These are phyloP conservation scores for Prorops nasuta DNA, from an alignment of 1,140 invertebrate genomes.

Conservation along the genomic window DNA sequence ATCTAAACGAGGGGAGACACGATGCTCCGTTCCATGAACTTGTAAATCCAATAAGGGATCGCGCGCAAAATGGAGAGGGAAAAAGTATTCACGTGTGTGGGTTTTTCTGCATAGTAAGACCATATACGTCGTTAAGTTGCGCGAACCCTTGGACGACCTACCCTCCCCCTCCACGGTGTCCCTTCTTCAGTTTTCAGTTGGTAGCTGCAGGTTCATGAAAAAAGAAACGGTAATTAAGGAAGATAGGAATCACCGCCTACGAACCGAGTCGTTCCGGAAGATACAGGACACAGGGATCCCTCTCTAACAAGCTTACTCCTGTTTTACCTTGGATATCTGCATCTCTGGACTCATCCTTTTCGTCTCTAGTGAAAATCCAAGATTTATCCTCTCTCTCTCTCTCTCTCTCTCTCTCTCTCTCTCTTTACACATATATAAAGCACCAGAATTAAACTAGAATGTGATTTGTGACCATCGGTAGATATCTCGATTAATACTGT, in stretches of 20 bases:
- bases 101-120: constrained; percentile 14
- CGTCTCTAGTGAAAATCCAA: no score
- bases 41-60: constrained; percentile 29
- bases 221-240: constrained; percentile 41
- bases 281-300: no score
- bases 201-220: constrained; percentile 27
- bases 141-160: constrained; percentile 16
- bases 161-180: not conserved
- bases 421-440: no score
- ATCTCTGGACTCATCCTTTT: no score
- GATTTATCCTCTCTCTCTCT: not conserved
- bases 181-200: not conserved
- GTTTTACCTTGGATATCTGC: no score
- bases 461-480: no score
- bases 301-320: no score
- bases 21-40: constrained; percentile 27
- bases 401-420: not conserved
- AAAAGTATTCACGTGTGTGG: not conserved
- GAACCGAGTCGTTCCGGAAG: no score
- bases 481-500: no score
- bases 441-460: no score
- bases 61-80: constrained; percentile 21
- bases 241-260: constrained; percentile 41
- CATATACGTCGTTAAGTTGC: constrained; percentile 26
- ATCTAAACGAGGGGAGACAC: no score